Base-by-base conservation (phyloP, 2,888 invertebrate species). In the Andrena marginata region DNA sequence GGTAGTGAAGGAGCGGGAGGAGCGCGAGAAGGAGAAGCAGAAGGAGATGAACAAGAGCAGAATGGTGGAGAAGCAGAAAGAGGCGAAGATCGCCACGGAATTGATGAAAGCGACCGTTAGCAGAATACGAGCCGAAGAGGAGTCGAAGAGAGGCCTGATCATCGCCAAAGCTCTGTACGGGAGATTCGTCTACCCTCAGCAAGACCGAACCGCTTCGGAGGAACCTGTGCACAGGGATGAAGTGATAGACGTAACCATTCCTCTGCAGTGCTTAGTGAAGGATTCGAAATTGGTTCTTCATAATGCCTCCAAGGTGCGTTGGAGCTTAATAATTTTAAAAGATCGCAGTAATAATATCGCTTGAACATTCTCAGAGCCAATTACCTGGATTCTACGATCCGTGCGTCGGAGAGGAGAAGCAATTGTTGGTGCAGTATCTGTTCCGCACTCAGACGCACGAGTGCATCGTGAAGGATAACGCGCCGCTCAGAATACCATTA, bases 371-470 rank as follows among this genome's bases (percentile, higher is more conserved):
- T 13, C 94, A 99, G 99, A 97, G 97, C 93, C 98, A 98, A 92
- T 94, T 99, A 84, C 98, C 99, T 13, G 99, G 99, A 42, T 99
- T 99, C 94, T 99, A 97, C 94, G 99, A 99, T 94, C 98, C 99
- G 0, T 98, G 98, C 87, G 96, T 97, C 71, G 98, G 99, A 0
- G 99, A 99, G 90, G 97, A 98, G 42, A 99, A 99, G 94, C 96
- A 96, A 90, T 95, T 99, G 31, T 96, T 97, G 71, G 96, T 99
- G 85, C 96, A 97, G 90, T 99, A 99, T 94, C 96, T 96, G 92
- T 99, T 97, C 95, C 97, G 97, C 89, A 96, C 96, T 91, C 96
- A 96, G 92, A 95, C 96, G n/a, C 97, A 98, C 92, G 96, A 97
- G 91, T 96, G 97, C 90, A 96, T 97, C 56, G 95, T 98, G 73